Base-by-base conservation (phyloP, 64 coral and sea anemone genomes). In the Montipora capricornis region DNA sequence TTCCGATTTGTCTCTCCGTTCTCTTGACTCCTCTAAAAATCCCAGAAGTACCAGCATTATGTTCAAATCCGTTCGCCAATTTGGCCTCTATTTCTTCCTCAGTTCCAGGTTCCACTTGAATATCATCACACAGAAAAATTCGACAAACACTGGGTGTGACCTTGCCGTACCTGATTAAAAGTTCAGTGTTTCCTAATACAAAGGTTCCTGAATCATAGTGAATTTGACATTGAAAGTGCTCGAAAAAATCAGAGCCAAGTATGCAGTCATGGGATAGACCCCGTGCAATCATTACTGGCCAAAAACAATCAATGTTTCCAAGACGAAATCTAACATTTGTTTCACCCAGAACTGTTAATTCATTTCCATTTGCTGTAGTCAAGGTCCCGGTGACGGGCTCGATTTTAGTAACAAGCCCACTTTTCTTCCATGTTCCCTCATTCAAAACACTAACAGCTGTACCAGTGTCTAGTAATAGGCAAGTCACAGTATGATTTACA, bases 251-350 rank as follows among this genome's bases (percentile, higher is more conserved):
- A 44, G 85, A 89, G 29, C 29, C 50, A 89, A 89, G 49, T 73
- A 89, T 94, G 68, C 86, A 83, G 13, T 94, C 85, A 89, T 94
- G 77, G 29, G 91, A 62, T 59, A 87, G 70, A 19, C 60, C 82
- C 74, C 55, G 73, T 50, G 66, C 91, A 78, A 93, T 87, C 37
- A 93, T 64, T 51, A 82, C 92, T 61, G 68, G 84, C 87, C 86
- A 89, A 48, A 58, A 78, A 89, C 68, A 89, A 81, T 94, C 86
- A 88, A 67, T 48, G 61, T 82, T 83, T 82, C 68, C 78, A 61
- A 94, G 19, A 75, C 86, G 87, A 76, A 94, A 89, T 89, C 92
- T 89, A 44, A 94, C 86, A 64, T 94, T 74, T 75, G 92, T 76
- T 89, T 94, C 92, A 61, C 50, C 77, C 47, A 94, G 77, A 71